phyloP scores from a whole-genome alignment of 2,888 invertebrate genomes.

The Petrolisthes cinctipes region DNA sequence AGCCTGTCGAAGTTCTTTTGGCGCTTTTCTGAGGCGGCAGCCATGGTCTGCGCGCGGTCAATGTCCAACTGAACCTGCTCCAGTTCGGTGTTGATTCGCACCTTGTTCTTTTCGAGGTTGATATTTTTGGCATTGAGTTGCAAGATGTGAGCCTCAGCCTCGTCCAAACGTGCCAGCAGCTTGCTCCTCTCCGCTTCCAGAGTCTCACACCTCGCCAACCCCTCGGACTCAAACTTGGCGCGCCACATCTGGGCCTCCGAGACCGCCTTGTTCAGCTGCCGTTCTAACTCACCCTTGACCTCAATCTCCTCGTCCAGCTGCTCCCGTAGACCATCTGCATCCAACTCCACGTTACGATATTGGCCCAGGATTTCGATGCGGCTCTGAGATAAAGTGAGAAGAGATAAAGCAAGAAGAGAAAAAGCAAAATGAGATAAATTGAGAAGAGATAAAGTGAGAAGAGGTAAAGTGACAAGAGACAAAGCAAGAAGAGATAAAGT shows the following conservation, averaged over 20 bases:
- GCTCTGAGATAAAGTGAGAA: constrained; percentile 66
- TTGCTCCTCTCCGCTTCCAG: constrained; percentile 72
- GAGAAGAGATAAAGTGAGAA: neutral
- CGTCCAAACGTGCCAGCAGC: constrained; percentile 94
- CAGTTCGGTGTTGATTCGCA: constrained; percentile 94
- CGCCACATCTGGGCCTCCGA: constrained; percentile 97
- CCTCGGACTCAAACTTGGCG: constrained; percentile 98
- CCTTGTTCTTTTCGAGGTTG: constrained; percentile 97
- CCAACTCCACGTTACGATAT: constrained; percentile 73
- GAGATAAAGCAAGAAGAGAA: neutral
- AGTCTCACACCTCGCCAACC: constrained; percentile 77
- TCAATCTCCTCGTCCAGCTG: constrained; percentile 99
- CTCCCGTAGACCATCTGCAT: constrained; percentile 85
- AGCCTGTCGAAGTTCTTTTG: constrained; percentile 75
- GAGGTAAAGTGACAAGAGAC: too few species aligned
- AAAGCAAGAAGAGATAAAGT: too few species aligned
- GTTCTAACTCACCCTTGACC: constrained; percentile 97
- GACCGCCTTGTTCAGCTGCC: constrained; percentile 98
- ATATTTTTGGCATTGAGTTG: constrained; percentile 97
- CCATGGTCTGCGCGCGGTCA: constrained; percentile 92
- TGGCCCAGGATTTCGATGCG: constrained; percentile 70
- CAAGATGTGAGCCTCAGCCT: constrained; percentile 97
- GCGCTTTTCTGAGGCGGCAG: constrained; percentile 70
- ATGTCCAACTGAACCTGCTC: constrained; percentile 98
- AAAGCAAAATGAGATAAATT: neutral